These are phyloP conservation scores for Imbricaverruca yamaguchii DNA, from an alignment of 2,888 invertebrate species.

Conservation along the genomic window DNA sequence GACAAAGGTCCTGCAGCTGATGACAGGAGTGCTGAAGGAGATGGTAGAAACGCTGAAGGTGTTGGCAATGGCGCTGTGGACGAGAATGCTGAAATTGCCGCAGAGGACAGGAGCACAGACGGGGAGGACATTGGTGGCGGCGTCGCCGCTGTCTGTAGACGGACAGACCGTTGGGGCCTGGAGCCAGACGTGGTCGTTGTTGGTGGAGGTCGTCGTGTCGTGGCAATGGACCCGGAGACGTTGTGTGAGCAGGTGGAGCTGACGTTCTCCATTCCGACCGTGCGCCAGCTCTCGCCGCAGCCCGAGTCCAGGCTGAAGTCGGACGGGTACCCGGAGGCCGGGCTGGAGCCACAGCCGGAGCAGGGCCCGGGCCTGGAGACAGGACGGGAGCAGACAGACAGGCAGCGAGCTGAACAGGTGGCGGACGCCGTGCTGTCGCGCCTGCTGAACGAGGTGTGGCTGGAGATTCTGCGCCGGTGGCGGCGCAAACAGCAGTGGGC, in stretches of 20 bases:
- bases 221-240: background rate
- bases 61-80: background rate
- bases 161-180: too few species aligned
- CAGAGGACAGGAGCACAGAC: background rate
- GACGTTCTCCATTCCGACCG: background rate
- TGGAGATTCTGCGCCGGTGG: constrained; percentile 9
- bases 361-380: background rate
- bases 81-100: background rate
- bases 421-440: background rate
- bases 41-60: background rate
- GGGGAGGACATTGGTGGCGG: background rate
- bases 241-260: constrained; percentile 6
- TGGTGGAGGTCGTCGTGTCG: background rate
- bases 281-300: background rate
- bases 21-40: background rate
- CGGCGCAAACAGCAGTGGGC: background rate
- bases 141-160: too few species aligned
- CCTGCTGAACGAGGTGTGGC: background rate
- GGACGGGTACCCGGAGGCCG: background rate
- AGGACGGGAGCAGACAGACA: background rate
- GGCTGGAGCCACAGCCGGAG: background rate
- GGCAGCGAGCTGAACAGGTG: background rate
- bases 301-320: background rate
- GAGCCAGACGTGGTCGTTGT: background rate
- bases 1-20: background rate